A percentile compares a stretch with the other conserved stretches of the same genome.
These are phyloP conservation scores for Antrozous pallidus DNA, from an alignment of 2,797 vertebrate species.

Conservation along the genomic window DNA sequence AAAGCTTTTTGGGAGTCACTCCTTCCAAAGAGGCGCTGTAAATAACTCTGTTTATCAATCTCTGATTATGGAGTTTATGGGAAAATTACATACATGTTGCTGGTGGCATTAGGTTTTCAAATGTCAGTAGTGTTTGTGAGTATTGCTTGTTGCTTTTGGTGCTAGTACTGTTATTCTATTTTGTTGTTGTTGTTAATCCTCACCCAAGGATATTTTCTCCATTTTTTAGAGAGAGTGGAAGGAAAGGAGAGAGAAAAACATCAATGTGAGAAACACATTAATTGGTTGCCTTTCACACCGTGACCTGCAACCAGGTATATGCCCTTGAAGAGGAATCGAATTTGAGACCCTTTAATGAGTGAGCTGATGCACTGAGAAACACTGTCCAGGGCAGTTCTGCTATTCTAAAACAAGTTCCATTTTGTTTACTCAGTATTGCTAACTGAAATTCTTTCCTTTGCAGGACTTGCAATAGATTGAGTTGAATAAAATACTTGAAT, in stretches of 20 bases:
- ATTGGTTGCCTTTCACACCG: neutral
- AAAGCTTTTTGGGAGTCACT: neutral
- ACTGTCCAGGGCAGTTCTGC: neutral
- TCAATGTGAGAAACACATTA: neutral
- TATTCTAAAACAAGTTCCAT: neutral
- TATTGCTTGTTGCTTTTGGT: no score
- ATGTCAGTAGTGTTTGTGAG: neutral
- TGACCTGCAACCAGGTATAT: neutral
- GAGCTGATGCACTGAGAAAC: neutral
- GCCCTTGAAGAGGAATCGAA: neutral
- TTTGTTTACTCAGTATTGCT: neutral
- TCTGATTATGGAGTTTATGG: neutral
- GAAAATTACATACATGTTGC: neutral
- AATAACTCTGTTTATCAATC: neutral
- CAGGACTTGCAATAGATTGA: neutral
- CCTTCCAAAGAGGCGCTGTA: neutral
- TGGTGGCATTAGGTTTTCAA: neutral
- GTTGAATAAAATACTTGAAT: neutral
- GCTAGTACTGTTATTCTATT: neutral
- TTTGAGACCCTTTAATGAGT: neutral
- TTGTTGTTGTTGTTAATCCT: neutral
- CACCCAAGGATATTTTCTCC: neutral
- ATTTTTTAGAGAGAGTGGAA: neutral
- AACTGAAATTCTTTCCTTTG: neutral
- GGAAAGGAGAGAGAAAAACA: neutral